phyloP scores from a whole-genome alignment of 2,113 vertebrate genomes.

The Chaetodon trifascialis region DNA sequence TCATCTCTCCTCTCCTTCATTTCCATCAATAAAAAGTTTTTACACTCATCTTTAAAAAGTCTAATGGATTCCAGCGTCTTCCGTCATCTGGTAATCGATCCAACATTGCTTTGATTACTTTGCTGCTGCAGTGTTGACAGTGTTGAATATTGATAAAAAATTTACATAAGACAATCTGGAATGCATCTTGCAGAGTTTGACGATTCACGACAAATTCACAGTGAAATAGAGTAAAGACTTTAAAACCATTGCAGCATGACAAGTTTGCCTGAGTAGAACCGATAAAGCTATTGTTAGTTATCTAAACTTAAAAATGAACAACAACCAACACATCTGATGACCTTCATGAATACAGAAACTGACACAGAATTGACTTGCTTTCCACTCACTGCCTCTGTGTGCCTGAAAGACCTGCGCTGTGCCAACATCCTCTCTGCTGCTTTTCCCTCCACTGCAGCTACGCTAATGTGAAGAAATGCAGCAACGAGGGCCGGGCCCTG shows the following conservation, averaged over 20 bases:
- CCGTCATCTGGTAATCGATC: not conserved
- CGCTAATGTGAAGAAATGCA: constrained; percentile 98
- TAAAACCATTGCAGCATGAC: not conserved
- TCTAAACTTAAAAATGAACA: not conserved
- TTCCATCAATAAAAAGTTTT: not conserved
- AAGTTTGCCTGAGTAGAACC: not conserved
- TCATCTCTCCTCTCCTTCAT: not conserved
- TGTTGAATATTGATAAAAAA: not conserved
- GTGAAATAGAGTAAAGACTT: not conserved
- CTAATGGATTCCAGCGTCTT: not conserved
- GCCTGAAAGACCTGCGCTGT: not conserved
- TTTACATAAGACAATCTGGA: not conserved
- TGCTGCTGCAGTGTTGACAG: constrained; percentile 3
- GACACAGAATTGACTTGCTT: not conserved
- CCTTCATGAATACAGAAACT: not conserved
- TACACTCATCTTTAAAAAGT: not conserved
- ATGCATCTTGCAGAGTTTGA: not conserved
- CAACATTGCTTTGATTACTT: not conserved
- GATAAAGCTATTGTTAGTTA: not conserved
- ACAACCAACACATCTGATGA: no score
- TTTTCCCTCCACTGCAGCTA: constrained; percentile 84
- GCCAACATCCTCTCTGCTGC: not conserved
- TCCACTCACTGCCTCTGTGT: no score
- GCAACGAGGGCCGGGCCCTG: constrained; percentile 97
- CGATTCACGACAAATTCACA: not conserved